Base-by-base conservation (phyloP, 2,797 vertebrate genomes). In the Anabas testudineus region DNA sequence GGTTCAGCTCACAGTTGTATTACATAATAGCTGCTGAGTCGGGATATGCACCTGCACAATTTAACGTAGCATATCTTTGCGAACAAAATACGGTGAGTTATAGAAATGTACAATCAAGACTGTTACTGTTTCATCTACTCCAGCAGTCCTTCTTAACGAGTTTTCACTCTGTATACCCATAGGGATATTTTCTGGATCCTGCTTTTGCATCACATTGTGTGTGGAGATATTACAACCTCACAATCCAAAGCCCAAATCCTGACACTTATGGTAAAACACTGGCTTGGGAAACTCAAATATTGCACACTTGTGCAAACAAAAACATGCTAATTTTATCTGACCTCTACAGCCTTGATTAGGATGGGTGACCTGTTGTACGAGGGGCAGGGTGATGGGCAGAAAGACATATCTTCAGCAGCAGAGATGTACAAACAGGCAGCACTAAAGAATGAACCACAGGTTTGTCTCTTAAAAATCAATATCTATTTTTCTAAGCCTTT, bases 311-410 rank as follows among this genome's bases (percentile, higher is more conserved):
- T 64, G 34, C 2, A 22, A 32, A 5, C 30, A 7, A 32, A 32
- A 8, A 7, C 14, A 8, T 8, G 12, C 6, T 37, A 22, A 14
- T 19, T 36, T 1, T 10, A 53, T 21, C 21, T 39, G 2, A 58
- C 2, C 32, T 72, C 2, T 48, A 0, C 90, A 95, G 95, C 95
- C 22, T 85, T 94, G 42, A 88, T 94, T 24, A 92, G 78, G 78
- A 91, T 95, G 91, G 95, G 95, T n/a, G 95, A 96, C 87, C 67
- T 95, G 70, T 64, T 92, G 26, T 94, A 92, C n/a, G 82, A 86
- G 6, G 87, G 89, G 2, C 80, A 60, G 1, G 55, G 36, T 13
- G 61, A 60, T 15, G 54, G 81, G 26, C 82, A 64, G 36, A 91
- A 79, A 76, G 88, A 92, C 16, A 45, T 93, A 49, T 56, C 80